A percentile compares a stretch with the other conserved stretches of the same genome.
Evolutionary conservation across 2,888 invertebrate species (phyloP).

Genomic region (Craniophora ligustri): DNA sequence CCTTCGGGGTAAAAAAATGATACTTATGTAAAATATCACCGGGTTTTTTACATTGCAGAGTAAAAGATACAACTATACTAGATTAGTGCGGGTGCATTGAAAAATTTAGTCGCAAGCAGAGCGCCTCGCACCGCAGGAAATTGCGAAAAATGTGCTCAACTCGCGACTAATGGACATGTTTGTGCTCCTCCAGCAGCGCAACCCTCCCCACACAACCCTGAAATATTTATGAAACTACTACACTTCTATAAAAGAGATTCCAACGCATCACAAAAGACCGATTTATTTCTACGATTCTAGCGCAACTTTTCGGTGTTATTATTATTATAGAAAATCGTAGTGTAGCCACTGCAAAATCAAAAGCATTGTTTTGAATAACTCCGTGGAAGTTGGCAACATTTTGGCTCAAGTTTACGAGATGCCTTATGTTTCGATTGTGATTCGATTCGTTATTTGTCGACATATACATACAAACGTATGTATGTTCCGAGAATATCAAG

Average conservation of each 20-base stretch:
- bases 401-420: slow-evolving; percentile 33
- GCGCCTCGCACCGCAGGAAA: slow-evolving; percentile 58
- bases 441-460: slow-evolving; percentile 33
- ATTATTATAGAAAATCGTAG: slow-evolving; percentile 2
- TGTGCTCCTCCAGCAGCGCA: slow-evolving; percentile 38
- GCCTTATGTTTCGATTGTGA: slow-evolving; percentile 40
- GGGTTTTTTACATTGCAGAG: slow-evolving; percentile 42
- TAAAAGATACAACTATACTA: slow-evolving; percentile 60
- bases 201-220: slow-evolving; percentile 24
- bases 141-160: slow-evolving; percentile 68
- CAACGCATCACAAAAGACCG: not conserved
- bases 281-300: slow-evolving; percentile 2
- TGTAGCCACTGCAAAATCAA: slow-evolving; percentile 25
- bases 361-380: slow-evolving; percentile 24
- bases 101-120: slow-evolving; percentile 55
- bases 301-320: slow-evolving; percentile 1
- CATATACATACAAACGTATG: no score
- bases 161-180: slow-evolving; percentile 64
- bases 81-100: slow-evolving; percentile 63
- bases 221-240: slow-evolving; percentile 40
- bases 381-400: slow-evolving; percentile 32
- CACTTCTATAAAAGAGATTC: slow-evolving; percentile 13
- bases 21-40: no score
- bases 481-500: no score
- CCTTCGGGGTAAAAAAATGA: no score